phyloP scores from a whole-genome alignment of 1,140 invertebrate species.

The Platyscapa corneri region DNA sequence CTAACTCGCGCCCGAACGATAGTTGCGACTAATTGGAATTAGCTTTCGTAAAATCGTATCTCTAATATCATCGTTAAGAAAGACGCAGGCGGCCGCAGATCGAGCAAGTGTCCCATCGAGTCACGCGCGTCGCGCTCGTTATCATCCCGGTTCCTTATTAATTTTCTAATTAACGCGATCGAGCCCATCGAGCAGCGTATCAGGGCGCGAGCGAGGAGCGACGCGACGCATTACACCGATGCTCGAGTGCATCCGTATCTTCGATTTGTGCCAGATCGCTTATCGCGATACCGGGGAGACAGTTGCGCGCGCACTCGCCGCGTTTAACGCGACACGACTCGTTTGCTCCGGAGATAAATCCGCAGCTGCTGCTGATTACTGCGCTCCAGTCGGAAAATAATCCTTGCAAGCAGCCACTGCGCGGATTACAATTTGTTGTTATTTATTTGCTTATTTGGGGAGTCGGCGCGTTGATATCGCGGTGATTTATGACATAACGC shows the following conservation, averaged over 20 bases:
- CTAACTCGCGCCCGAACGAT: conserved; percentile 23
- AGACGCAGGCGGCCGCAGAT: no score
- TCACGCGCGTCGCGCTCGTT: neutral
- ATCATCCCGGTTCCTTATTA: conserved; percentile 25
- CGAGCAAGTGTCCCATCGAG: neutral
- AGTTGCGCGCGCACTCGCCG: neutral
- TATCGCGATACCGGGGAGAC: conserved; percentile 6
- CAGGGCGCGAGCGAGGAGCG: no score
- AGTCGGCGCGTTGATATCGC: neutral
- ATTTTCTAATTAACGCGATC: conserved; percentile 51
- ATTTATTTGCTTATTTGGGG: no score
- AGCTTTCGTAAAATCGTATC: neutral
- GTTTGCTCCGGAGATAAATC: neutral
- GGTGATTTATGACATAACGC: conserved; percentile 10
- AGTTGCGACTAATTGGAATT: conserved; percentile 1
- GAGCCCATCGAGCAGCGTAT: no score
- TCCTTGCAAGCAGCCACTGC: conserved; percentile 1
- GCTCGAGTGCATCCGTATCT: no score
- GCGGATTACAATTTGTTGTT: conserved; percentile 2
- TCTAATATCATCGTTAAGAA: no score
- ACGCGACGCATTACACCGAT: no score
- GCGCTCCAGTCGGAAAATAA: neutral
- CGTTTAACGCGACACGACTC: neutral
- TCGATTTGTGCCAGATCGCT: no score
- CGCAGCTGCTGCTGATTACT: conserved; percentile 1